phyloP scores from a whole-genome alignment of 2,113 vertebrate genomes.

The Gallinago media region DNA sequence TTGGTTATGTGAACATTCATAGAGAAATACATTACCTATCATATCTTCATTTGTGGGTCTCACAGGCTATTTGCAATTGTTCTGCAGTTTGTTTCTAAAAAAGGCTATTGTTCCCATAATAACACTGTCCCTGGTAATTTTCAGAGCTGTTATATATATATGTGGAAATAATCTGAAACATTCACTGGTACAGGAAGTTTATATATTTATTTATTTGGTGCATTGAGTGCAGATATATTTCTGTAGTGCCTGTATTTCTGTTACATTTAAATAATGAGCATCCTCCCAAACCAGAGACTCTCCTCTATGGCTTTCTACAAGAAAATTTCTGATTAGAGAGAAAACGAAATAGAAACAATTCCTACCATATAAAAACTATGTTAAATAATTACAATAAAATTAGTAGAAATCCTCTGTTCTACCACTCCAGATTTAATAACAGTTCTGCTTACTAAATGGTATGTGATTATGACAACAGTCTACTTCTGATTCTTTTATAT shows the following conservation, averaged over 20 bases:
- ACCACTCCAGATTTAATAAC: not conserved
- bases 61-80: not conserved
- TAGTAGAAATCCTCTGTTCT: not conserved
- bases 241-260: not conserved
- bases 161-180: not conserved
- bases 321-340: not conserved
- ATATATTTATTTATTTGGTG: not conserved
- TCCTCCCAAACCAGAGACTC: not conserved
- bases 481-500: not conserved
- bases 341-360: not conserved
- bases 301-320: not conserved
- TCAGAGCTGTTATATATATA: not conserved
- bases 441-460: not conserved
- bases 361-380: not conserved
- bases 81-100: not conserved
- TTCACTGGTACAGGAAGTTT: not conserved
- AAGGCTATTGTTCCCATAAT: not conserved
- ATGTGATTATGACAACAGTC: not conserved
- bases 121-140: not conserved
- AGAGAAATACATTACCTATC: not conserved
- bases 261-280: not conserved
- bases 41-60: not conserved
- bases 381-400: not conserved
- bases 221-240: not conserved
- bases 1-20: not conserved